Conservation (phyloP, 2,888 invertebrate species). For the Noctuana brunneofusca region DNA sequence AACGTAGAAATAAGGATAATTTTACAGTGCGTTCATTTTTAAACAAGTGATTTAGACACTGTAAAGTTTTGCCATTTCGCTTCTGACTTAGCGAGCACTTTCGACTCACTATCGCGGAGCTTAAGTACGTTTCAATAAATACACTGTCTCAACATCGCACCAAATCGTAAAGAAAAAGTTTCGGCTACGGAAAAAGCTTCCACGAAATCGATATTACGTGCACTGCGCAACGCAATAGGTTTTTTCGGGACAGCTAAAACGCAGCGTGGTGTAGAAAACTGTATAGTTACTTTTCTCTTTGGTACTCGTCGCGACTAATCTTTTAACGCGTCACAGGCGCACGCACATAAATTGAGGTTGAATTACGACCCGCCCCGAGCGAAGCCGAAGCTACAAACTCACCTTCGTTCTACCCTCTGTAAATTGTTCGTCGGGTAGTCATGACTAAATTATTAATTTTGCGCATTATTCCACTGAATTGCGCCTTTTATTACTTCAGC, state of each 20-base stretch:
- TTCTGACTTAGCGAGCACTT: conserved; percentile 44
- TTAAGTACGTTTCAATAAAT: conserved; percentile 41
- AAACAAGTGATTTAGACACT: conserved; percentile 67
- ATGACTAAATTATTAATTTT: conserved; percentile 59
- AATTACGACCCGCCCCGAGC: conserved; percentile 66
- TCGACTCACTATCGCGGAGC: conserved; percentile 41
- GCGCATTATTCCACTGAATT: conserved; percentile 55
- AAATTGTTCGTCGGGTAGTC: conserved; percentile 57
- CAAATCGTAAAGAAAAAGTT: conserved; percentile 42
- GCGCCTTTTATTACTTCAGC: conserved; percentile 40
- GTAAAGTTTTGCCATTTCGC: conserved; percentile 51
- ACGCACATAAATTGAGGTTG: conserved; percentile 77
- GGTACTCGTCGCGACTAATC: conserved; percentile 62
- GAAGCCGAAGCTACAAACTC: conserved; percentile 58
- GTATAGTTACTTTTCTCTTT: conserved; percentile 41
- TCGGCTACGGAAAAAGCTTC: conserved; percentile 33
- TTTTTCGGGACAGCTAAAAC: conserved; percentile 36
- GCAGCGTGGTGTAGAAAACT: conserved; percentile 26
- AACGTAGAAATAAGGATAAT: too few relatives aligned
- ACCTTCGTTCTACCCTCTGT: conserved; percentile 59
- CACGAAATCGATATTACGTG: conserved; percentile 35
- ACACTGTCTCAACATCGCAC: conserved; percentile 37
- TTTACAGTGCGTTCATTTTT: too few relatives aligned
- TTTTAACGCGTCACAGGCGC: conserved; percentile 76
- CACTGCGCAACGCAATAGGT: conserved; percentile 35